phyloP scores from a whole-genome alignment of 2,888 invertebrate species.

The Catotricha subobsoleta region DNA sequence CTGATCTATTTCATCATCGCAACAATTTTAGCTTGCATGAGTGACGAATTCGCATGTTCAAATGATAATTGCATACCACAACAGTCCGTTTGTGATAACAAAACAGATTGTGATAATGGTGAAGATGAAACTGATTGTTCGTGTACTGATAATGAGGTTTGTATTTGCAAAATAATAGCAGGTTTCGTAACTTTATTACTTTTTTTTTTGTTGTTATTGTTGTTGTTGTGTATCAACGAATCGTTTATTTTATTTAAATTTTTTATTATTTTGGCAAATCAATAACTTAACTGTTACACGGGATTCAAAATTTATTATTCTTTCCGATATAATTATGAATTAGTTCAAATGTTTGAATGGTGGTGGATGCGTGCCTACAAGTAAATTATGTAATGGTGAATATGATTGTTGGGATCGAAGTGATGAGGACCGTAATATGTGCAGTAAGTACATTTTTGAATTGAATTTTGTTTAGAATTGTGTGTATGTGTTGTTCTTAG shows the following conservation, averaged over 20 bases:
- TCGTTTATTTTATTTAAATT: not conserved
- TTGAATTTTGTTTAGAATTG: no score
- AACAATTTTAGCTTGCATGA: not conserved
- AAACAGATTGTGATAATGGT: conserved; percentile 39
- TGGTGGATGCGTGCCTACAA: conserved; percentile 28
- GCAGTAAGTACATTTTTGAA: conserved; percentile 27
- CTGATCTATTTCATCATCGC: not conserved
- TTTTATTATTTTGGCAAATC: not conserved
- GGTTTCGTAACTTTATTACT: not conserved
- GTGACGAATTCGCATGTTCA: conserved; percentile 37
- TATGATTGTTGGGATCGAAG: conserved; percentile 35
- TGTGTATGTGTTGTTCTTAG: no score
- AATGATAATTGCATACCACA: conserved; percentile 48
- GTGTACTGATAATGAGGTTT: conserved; percentile 26
- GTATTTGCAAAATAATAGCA: conserved; percentile 11
- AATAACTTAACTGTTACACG: not conserved
- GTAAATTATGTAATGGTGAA: conserved; percentile 34
- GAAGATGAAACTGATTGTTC: conserved; percentile 66
- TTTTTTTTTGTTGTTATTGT: not conserved
- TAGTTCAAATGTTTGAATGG: conserved; percentile 30
- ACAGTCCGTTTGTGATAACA: conserved; percentile 46
- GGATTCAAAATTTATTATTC: no score
- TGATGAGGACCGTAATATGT: conserved; percentile 33
- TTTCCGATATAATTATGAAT: not conserved
- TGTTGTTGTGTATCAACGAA: not conserved